Evolutionary conservation across 2,113 vertebrate species (phyloP), one percentile per base, ranked within the genome.

Genomic region (Gymnobelideus leadbeateri): DNA sequence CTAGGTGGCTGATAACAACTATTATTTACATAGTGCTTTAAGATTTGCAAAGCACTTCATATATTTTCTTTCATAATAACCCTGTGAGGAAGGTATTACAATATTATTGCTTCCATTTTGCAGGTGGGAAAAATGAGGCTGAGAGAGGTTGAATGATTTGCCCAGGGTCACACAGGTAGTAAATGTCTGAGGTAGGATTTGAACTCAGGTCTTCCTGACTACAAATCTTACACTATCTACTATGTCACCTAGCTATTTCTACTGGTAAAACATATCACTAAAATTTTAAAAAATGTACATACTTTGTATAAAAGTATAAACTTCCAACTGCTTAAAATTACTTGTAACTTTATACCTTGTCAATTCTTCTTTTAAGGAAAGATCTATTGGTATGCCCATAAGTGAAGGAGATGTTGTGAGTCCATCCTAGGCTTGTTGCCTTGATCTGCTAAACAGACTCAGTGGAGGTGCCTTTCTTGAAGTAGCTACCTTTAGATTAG

Each of bases 81-180:
- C 6, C 24, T 47, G 52, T 16, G 31, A 90, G 23, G n/a, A 21
- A 50, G 1, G 0, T 90, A 93, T 57, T 68, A n/a, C 37, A n/a
- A n/a, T n/a, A n/a, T n/a, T 77, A 77, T 77, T 21, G 0, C 89
- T 96, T 92, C 47, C 25, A 50, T 89, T 47, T 92, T 93, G 37
- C 89, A 51, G 8, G 25, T 93, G 91, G 92, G 37, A 93, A 94
- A 91, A 19, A 37, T 77, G 49, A 93, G 47, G 31, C 26, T 49
- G 49, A 43, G 37, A 57, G 28, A 92, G 11, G 43, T n/a, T 46
- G 43, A 23, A 2, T 47, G 23, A 51, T 8, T 91, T 77, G 31
- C 50, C 24, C 1, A 9, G 51, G 2, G 5, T 37, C 31, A 51
- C 19, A 8, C 11, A 77, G 7, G 31, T 37, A 7, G 23, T 51